Base-by-base conservation (phyloP, 2,888 invertebrate genomes). In the Cremastinae sp. region DNA sequence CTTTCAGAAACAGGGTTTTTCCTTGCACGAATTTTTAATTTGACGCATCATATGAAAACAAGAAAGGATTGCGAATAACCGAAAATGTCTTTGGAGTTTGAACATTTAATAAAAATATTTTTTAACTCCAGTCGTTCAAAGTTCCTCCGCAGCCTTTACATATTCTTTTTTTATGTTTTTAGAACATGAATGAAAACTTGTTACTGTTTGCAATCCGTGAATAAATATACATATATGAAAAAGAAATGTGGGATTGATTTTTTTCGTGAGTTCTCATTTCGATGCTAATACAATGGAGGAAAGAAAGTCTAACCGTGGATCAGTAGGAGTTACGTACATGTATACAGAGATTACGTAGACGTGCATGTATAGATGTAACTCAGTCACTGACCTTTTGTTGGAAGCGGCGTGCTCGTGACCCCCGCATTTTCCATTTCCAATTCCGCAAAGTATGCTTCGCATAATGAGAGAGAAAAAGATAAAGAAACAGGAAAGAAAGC, bases 391-490 rank as follows among this genome's bases (percentile, higher is more conserved):
- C 69, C 58, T 58, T 51, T 59, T 22, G 16, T 7, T 16, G 45
- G 10, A 65, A 55, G 58, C 16, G 43, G 41, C 68, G 39, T 14
- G 20, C 74, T 43, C 35, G 51, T 43, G 14, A 69, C 37, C 43
- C 64, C 49, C 49, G 51, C 69, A 41, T 69, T 69, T 74, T 70
- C 64, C 74, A 70, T 74, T 74, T 69, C 51, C 74, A 69, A 64
- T 74, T 72, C 41, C 51, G 8, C 64, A 64, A 62, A 72, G 72
- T 64, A 68, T 59, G 51, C 65, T 51, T 62, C 64, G 62, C 55
- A 56, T 69, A 58, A 51, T 62, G 61, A 64, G 56, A 49, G 22
- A 56, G 61, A 10, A 28, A 62, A 39, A 41, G 43, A 41, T 28
- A 47, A 41, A 55, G 51, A 69, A 22, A 70, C 20, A 7, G 55